Base-by-base conservation (phyloP, 2,888 invertebrate genomes). In the Idaea dimidiata region DNA sequence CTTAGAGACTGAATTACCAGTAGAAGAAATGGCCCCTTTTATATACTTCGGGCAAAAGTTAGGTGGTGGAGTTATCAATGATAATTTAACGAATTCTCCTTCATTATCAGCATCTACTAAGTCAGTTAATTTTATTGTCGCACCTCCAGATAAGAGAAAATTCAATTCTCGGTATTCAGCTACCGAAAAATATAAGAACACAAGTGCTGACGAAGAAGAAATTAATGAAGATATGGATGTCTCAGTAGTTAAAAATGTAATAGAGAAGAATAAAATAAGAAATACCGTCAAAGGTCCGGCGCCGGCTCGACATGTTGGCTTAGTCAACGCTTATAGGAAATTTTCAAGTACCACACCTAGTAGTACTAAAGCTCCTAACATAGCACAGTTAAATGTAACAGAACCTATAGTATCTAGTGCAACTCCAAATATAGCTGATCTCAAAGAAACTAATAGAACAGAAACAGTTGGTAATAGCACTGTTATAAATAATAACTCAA, bases 1-100 rank as follows among this genome's bases (percentile, higher is more conserved):
- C 0, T 87, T 95, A 54, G 95, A 95, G 77, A 87, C 93, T 31
- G 94, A 95, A 72, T 83, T 95, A 62, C 94, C 94, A 0, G 93
- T 93, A 57, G 95, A 94, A 79, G 95, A 95, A 74, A 93, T 95
- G 89, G 94, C 94, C 59, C 95, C 95, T 14, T 96, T 96, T 81
- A 88, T 95, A 63, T 95, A 93, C 76, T 96, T 96, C 77, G 96
- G 96, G 0, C 94, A 95, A 76, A 96, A 96, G 78, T 76, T 93
- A 56, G 90, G 85, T 10, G 87, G 89, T 0, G 84, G 76, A 65
- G 72, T 76, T 16, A 85, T 92, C 17, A 88, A 73, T 64, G 93
- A 92, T 65, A 93, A 92, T 68, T 78, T 92, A 14, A 92, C 91
- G 0, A 84, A 89, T 72, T 87, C 89, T 17, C 91, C 92, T n/a